Percentiles rank a stretch among this genome's conserved stretches.
Evolutionary conservation across 2,888 invertebrate species (phyloP).

Genomic region (Mesoligia furuncula): DNA sequence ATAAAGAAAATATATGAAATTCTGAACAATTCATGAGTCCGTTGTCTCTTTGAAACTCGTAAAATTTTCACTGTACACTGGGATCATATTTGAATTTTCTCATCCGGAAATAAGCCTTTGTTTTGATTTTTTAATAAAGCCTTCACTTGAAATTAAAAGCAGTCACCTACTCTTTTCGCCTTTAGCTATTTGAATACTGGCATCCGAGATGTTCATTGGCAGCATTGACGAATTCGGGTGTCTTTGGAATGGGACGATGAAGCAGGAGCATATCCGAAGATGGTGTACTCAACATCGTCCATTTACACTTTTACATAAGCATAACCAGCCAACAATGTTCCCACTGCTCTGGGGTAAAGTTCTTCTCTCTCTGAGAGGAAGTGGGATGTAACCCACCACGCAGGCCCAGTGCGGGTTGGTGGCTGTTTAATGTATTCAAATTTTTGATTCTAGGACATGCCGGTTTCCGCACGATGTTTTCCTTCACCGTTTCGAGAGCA

Average conservation of each 20-base stretch:
- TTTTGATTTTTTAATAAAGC: neutral
- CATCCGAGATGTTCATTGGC: neutral
- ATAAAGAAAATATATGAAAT: conserved; percentile 7
- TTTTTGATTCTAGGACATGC: neutral
- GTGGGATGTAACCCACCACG: neutral
- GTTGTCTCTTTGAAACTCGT: conserved; percentile 1
- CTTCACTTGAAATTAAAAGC: neutral
- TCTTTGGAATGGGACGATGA: neutral
- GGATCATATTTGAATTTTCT: neutral
- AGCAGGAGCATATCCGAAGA: neutral
- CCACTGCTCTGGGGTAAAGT: too few relatives aligned
- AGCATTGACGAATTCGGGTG: neutral
- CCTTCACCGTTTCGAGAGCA: neutral
- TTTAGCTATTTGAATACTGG: neutral
- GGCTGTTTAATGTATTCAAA: neutral
- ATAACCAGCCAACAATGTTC: neutral
- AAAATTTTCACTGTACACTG: neutral
- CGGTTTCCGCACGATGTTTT: neutral
- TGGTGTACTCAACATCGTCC: neutral
- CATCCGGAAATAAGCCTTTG: neutral
- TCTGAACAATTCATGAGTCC: neutral
- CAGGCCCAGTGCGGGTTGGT: neutral
- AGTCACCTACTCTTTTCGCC: neutral
- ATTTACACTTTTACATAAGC: neutral
- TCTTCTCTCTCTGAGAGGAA: neutral